A percentile compares a stretch with the other conserved stretches of the same genome.
Conservation (phyloP, 2,888 invertebrate genomes). For the Atherix ibis region DNA sequence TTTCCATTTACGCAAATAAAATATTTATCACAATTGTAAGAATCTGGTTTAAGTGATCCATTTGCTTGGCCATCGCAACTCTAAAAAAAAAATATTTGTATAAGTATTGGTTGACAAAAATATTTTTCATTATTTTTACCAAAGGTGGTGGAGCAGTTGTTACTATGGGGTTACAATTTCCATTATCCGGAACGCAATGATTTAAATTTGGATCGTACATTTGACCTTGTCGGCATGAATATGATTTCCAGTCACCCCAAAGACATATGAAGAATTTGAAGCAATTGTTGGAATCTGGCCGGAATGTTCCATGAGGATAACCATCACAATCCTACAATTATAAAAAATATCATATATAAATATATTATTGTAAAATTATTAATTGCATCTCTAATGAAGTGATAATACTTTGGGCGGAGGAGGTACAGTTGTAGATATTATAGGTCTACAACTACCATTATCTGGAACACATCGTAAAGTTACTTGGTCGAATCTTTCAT, state of each 20-base stretch:
- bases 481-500: background rate
- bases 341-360: no score
- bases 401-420: background rate
- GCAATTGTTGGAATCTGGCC: background rate
- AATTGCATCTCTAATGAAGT: no score
- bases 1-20: slow-evolving; percentile 17
- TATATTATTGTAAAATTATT: no score
- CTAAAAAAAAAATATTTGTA: background rate
- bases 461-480: background rate
- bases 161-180: background rate
- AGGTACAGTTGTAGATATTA: background rate
- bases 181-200: background rate
- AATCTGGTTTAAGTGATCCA: slow-evolving; percentile 17
- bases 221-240: background rate
- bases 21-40: slow-evolving; percentile 19
- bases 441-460: slow-evolving; percentile 5
- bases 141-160: background rate
- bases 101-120: no score
- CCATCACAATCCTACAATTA: background rate
- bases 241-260: background rate
- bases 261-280: background rate
- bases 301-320: background rate
- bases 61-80: slow-evolving; percentile 17
- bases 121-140: background rate
- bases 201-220: background rate